phyloP scores from a whole-genome alignment of 2,888 invertebrate genomes.

The Lypha dubia region DNA sequence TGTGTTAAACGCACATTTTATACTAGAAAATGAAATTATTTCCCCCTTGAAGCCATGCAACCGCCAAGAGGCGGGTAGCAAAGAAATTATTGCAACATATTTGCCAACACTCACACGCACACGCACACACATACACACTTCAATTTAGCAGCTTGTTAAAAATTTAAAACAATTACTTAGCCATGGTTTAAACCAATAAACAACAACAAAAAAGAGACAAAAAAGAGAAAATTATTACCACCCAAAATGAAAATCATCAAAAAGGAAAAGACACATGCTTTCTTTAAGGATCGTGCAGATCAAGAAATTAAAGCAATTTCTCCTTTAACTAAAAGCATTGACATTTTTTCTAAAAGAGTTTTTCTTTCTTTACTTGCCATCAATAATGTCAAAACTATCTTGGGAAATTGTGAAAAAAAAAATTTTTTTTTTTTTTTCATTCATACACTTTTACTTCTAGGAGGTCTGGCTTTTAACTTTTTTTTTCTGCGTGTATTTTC shows the following conservation, averaged over 20 bases:
- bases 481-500: neutral
- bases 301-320: conserved; percentile 60
- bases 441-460: conserved; percentile 65
- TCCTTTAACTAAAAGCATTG: conserved; percentile 44
- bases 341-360: conserved; percentile 9
- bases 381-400: conserved; percentile 36
- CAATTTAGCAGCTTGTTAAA: conserved; percentile 30
- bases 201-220: neutral
- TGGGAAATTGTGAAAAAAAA: conserved; percentile 46
- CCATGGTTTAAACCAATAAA: neutral
- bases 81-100: conserved; percentile 30
- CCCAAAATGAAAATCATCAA: conserved; percentile 42
- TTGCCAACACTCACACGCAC: neutral
- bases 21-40: conserved; percentile 62
- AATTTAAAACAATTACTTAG: conserved; percentile 41
- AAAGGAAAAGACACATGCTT: conserved; percentile 11
- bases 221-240: conserved; percentile 63
- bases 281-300: conserved; percentile 56
- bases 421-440: conserved; percentile 43
- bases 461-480: conserved; percentile 41
- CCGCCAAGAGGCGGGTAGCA: conserved; percentile 7
- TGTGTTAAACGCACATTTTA: conserved; percentile 68
- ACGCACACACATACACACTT: neutral
- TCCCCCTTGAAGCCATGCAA: conserved; percentile 56
- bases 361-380: neutral